phyloP scores from a whole-genome alignment of 2,113 vertebrate species.

The Pica pica region DNA sequence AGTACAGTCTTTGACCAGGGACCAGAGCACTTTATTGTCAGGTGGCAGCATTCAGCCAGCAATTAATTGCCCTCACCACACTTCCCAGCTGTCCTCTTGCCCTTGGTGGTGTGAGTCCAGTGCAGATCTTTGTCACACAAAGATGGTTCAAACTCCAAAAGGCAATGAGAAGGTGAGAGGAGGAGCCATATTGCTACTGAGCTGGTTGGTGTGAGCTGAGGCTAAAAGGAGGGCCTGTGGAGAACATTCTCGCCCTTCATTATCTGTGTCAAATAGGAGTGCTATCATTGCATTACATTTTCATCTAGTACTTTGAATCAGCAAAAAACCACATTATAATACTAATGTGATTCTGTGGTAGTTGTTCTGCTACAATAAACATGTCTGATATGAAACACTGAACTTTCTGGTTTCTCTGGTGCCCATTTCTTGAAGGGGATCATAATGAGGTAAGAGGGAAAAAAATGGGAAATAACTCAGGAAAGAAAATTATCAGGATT shows the following conservation, averaged over 20 bases:
- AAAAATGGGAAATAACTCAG: neutral
- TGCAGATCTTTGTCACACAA: fast-evolving
- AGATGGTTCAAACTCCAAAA: neutral
- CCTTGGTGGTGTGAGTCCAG: neutral
- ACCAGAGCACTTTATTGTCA: neutral
- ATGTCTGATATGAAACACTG: neutral
- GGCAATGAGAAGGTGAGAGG: neutral
- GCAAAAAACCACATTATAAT: neutral
- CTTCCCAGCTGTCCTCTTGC: neutral
- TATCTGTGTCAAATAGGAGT: neutral
- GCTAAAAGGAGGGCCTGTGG: neutral
- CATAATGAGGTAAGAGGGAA: neutral
- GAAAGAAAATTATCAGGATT: slow-evolving; percentile 14
- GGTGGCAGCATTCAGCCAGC: neutral
- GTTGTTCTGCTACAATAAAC: slow-evolving; percentile 1
- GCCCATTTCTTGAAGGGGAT: neutral
- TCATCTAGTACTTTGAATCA: neutral
- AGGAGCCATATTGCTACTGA: neutral
- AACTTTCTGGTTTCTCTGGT: neutral
- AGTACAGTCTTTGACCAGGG: neutral
- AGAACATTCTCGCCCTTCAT: neutral
- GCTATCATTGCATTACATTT: neutral
- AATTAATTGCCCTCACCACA: neutral
- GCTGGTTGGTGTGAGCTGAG: neutral
- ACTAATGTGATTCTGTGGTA: neutral